These are phyloP conservation scores for rabbit (Oryctolagus cuniculus) DNA, from an alignment of 2,113 vertebrate species.

Conservation along the genomic window mOryCun1.1 NC_091435.1:115374501-115375000, in stretches of 20 bases:
- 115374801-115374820: not conserved
- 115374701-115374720: not conserved
- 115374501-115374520: not conserved
- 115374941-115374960: slow-evolving; percentile 29
- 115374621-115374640: no score
- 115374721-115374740: not conserved
- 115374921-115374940: slow-evolving; percentile 57
- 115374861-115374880: slow-evolving; percentile 48
- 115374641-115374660: slow-evolving; percentile 32
- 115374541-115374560: not conserved
- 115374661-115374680: not conserved
- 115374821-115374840: slow-evolving; percentile 36
- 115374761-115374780: not conserved
- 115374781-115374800: not conserved
- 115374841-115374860: slow-evolving; percentile 29
- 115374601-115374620: no score
- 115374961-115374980: slow-evolving; percentile 26
- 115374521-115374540: not conserved
- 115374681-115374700: not conserved
- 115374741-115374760: not conserved
- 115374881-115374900: slow-evolving; percentile 38
- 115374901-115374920: slow-evolving; percentile 47
- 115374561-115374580: not conserved
- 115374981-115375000: slow-evolving; percentile 43
- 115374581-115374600: no score